Conservation (phyloP, 2,888 invertebrate genomes). For the Epistrophe grossulariae region DNA sequence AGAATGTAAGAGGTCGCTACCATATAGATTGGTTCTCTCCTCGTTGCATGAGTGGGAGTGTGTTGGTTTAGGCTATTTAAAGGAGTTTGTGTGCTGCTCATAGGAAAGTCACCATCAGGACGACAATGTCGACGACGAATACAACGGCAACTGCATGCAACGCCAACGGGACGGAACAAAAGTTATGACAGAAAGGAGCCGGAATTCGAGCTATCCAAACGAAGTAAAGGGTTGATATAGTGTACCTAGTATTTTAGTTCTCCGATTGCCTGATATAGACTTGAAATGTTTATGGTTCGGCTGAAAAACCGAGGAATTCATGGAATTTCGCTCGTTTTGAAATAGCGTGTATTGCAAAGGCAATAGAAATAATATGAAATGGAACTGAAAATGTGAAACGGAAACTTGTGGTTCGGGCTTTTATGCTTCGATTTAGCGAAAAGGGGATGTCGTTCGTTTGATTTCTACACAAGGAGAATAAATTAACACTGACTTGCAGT, state of each 20-base stretch:
- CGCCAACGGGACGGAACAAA: conserved; percentile 16
- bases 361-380: background rate
- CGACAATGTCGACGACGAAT: background rate
- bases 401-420: conserved; percentile 68
- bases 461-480: conserved; percentile 39
- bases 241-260: background rate
- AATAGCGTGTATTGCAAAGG: conserved; percentile 37
- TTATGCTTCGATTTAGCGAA: conserved; percentile 45
- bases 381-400: conserved; percentile 62
- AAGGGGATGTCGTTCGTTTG: conserved; percentile 50
- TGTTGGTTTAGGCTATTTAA: background rate
- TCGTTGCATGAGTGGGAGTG: conserved; percentile 31
- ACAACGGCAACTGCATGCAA: background rate
- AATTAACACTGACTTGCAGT: conserved; percentile 49
- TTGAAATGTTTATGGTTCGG: conserved; percentile 69
- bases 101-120: conserved; percentile 23
- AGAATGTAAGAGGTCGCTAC: conserved; percentile 68
- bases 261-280: conserved; percentile 68
- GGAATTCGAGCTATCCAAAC: conserved; percentile 60
- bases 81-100: conserved; percentile 7
- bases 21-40: conserved; percentile 26
- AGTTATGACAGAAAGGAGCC: conserved; percentile 48
- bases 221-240: conserved; percentile 61
- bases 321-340: conserved; percentile 53
- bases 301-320: conserved; percentile 55